These are phyloP conservation scores for Saccostrea glomerata DNA, from an alignment of 1,140 invertebrate species.

Conservation along the genomic window DNA sequence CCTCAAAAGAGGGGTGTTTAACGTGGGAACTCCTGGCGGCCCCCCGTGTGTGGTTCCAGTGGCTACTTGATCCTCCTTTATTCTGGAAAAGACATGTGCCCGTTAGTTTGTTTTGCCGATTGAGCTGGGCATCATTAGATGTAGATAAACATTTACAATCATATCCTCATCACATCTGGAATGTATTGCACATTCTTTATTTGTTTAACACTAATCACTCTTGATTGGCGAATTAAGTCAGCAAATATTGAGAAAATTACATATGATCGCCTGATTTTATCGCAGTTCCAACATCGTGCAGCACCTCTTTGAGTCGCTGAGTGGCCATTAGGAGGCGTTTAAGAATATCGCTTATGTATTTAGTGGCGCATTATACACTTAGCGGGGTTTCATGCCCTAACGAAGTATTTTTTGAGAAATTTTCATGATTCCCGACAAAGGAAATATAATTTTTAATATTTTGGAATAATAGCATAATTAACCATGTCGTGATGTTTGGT, in stretches of 20 bases:
- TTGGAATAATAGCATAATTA: background rate
- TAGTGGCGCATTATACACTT: slow-evolving; percentile 30
- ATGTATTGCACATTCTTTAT: slow-evolving; percentile 40
- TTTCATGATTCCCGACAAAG: background rate
- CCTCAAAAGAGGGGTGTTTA: background rate
- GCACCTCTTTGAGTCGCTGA: background rate
- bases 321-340: slow-evolving; percentile 29
- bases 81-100: background rate
- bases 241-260: slow-evolving; percentile 42
- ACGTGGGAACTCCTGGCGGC: background rate
- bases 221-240: slow-evolving; percentile 43
- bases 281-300: background rate
- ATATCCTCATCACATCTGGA: slow-evolving; percentile 37
- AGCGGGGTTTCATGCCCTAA: background rate
- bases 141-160: slow-evolving; percentile 42
- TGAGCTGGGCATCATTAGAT: background rate
- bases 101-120: slow-evolving; percentile 19
- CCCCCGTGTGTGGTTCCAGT: background rate
- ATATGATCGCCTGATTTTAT: slow-evolving; percentile 38
- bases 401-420: background rate
- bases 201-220: slow-evolving; percentile 44
- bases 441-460: background rate
- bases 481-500: slow-evolving; percentile 5
- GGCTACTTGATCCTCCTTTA: slow-evolving; percentile 9
- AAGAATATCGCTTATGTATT: slow-evolving; percentile 24